These are phyloP conservation scores for Tympanuchus pallidicinctus DNA, from an alignment of 2,113 vertebrate species.

Conservation along the genomic window DNA sequence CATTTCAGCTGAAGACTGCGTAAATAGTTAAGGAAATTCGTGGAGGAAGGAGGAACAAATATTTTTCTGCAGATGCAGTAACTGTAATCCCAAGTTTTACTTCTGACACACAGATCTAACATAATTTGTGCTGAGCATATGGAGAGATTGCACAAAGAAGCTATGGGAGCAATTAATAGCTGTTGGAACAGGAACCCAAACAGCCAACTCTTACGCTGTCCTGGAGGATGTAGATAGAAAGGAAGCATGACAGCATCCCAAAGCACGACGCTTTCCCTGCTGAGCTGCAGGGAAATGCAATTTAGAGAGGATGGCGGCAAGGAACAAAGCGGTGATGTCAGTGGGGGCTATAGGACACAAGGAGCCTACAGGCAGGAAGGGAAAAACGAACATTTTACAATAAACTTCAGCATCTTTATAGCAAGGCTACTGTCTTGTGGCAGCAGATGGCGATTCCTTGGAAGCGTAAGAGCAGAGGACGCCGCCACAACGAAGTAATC, in stretches of 20 bases:
- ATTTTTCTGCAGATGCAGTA: not conserved
- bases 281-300: not conserved
- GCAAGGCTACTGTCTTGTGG: not conserved
- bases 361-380: not conserved
- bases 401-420: not conserved
- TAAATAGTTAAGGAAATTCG: not conserved
- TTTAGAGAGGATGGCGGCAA: not conserved
- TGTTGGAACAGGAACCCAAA: not conserved
- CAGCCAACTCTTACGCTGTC: not conserved
- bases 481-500: not conserved
- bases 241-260: not conserved
- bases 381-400: not conserved
- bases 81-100: not conserved
- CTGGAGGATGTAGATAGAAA: not conserved
- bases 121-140: not conserved
- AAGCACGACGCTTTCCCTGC: not conserved
- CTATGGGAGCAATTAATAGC: not conserved
- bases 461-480: not conserved
- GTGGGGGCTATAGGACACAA: not conserved
- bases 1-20: not conserved
- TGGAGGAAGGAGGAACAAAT: not conserved
- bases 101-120: not conserved
- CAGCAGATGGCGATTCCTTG: not conserved
- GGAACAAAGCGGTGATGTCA: accelerated
- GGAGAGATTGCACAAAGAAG: not conserved